Conservation (phyloP, 2,888 invertebrate species). For the Limnephilus lunatus region DNA sequence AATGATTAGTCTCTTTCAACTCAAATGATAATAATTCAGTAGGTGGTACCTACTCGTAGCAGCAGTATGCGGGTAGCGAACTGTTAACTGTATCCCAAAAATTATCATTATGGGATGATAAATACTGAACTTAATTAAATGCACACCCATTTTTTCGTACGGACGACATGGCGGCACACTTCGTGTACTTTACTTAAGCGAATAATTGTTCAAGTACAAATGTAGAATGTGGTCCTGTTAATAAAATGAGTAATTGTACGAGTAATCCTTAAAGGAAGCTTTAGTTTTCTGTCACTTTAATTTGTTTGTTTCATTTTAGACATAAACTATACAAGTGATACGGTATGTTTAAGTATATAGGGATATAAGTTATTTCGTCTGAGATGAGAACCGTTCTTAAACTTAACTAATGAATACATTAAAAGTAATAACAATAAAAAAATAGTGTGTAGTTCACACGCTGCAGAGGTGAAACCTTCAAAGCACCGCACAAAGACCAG, state of each 20-base stretch:
- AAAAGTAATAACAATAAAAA: too few species aligned
- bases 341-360: too few species aligned
- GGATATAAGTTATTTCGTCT: too few species aligned
- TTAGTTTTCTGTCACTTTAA: too few species aligned
- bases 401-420: too few species aligned
- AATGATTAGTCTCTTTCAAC: background rate
- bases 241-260: background rate
- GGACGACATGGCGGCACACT: background rate
- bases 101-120: background rate
- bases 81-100: background rate
- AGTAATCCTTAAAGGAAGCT: too few species aligned
- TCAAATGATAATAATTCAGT: background rate
- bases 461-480: too few species aligned
- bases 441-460: too few species aligned
- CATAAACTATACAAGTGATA: too few species aligned
- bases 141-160: background rate
- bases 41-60: background rate
- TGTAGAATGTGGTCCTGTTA: background rate
- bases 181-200: background rate
- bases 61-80: background rate
- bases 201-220: background rate
- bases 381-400: too few species aligned
- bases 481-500: too few species aligned
- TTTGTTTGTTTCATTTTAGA: too few species aligned
- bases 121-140: background rate